Conservation (phyloP, 37 sponge, comb jelly and placozoan species). For the Corticium candelabrum region DNA sequence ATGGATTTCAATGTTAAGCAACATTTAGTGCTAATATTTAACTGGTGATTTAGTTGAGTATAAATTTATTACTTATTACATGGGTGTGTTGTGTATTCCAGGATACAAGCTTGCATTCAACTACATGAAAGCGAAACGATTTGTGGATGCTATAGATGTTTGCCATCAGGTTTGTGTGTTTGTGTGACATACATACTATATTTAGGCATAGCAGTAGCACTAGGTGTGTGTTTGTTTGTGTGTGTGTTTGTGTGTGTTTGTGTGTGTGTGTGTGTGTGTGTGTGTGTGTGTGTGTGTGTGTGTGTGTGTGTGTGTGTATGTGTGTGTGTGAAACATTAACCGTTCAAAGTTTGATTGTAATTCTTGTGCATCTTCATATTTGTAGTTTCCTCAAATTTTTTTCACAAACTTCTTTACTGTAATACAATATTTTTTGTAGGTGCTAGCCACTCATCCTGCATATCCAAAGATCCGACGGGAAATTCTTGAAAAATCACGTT, state of each 20-base stretch:
- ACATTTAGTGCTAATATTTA: background rate
- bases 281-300: background rate
- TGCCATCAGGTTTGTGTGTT: conserved; percentile 88
- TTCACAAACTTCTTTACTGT: too few relatives aligned
- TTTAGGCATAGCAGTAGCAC: too few relatives aligned
- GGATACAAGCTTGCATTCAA: conserved; percentile 93
- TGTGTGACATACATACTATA: background rate
- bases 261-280: too few relatives aligned
- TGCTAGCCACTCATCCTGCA: conserved; percentile 57
- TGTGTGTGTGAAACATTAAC: background rate
- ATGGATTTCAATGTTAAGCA: too few relatives aligned
- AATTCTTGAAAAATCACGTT: conserved; percentile 89
- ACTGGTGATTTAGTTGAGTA: background rate
- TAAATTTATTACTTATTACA: background rate
- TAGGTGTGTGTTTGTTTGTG: too few relatives aligned
- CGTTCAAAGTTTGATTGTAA: background rate
- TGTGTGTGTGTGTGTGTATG: background rate
- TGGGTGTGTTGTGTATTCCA: too few relatives aligned
- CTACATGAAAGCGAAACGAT: conserved; percentile 76
- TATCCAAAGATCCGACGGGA: conserved; percentile 89
- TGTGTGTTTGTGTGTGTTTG: too few relatives aligned
- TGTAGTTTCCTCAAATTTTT: too few relatives aligned
- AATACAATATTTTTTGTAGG: conserved; percentile 21
- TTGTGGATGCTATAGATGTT: conserved; percentile 78
- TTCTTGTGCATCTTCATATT: too few relatives aligned